A percentile compares a stretch with the other conserved stretches of the same genome.
Conservation (phyloP, 1,140 invertebrate genomes). For the Leptonema lineaticorne region DNA sequence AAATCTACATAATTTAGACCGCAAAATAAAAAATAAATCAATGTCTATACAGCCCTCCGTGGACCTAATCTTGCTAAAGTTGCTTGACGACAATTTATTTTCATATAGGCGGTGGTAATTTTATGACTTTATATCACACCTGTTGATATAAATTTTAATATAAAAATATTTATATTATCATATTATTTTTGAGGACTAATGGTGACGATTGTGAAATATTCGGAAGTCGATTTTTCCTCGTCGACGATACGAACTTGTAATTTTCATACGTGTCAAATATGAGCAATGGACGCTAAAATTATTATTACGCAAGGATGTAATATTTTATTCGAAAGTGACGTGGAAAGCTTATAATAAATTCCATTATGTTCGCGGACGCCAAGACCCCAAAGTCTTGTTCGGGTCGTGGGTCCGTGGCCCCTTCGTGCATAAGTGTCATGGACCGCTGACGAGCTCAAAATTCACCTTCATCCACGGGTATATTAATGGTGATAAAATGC, state of each 20-base stretch:
- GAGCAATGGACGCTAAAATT: neutral
- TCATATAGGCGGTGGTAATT: too few relatives aligned
- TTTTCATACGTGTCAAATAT: too few relatives aligned
- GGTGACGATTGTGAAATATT: neutral
- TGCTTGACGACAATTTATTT: too few relatives aligned
- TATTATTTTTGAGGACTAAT: neutral
- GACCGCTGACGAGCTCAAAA: conserved; percentile 32
- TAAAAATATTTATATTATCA: neutral
- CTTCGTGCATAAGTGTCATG: conserved; percentile 29
- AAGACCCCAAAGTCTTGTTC: conserved; percentile 21
- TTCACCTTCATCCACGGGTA: conserved; percentile 31
- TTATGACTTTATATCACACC: too few relatives aligned
- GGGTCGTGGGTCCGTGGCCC: conserved; percentile 16
- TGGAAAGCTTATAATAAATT: conserved; percentile 40
- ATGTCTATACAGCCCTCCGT: too few relatives aligned
- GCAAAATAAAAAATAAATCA: too few relatives aligned
- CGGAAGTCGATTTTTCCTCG: neutral
- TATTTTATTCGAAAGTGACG: neutral
- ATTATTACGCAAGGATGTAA: neutral
- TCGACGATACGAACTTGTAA: too few relatives aligned
- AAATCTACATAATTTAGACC: too few relatives aligned
- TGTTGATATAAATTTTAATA: too few relatives aligned
- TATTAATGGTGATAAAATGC: conserved; percentile 43
- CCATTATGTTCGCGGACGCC: conserved; percentile 33
- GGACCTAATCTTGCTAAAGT: too few relatives aligned